Evolutionary conservation across 2,113 vertebrate species (phyloP), one percentile per base, ranked within the genome.

Genomic region (Neoarius graeffei): DNA sequence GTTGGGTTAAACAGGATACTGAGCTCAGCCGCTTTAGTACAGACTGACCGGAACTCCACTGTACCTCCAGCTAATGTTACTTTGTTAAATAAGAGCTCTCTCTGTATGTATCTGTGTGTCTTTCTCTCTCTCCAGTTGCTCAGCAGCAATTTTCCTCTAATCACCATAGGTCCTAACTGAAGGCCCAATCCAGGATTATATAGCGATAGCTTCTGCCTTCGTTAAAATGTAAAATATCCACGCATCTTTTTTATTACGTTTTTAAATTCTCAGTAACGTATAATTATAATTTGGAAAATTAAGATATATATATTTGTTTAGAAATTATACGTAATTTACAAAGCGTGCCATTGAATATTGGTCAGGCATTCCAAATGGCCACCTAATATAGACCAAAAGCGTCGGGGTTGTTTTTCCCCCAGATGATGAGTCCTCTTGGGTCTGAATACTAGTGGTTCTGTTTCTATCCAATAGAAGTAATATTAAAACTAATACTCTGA

Each of bases 131-230:
- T 95, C 92, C 93, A 94, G 92, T 94, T 93, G 94, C 90, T 89
- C 93, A 94, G 93, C 93, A 94, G 88, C 91, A 92, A 94, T 92
- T 93, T 94, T 94, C 93, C 90, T 94, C 92, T 91, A 92, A 94
- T 95, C 94, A 90, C 87, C 86, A 91, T 94, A 94, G 94, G 95
- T 94, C 94, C 90, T 86, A 79, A 84, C n/a, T 35, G 90, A 94
- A 94, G 94, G 94, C 94, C 95, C 95, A 94, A 81, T 90, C 88
- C 92, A 92, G 91, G 93, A 94, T 94, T 94, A 94, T 91, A 90
- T 77, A 69, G 93, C 90, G 91, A 79, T 93, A 91, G 73, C 35
- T 17, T 91, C 92, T 92, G 95, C 95, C 95, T 91, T 93, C 60
- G 83, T 62, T 56, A 83, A 85, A 87, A 54, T 57, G 9, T 14